These are phyloP conservation scores for Bugula neritina DNA, from an alignment of 2,888 invertebrate genomes.

Conservation along the genomic window DNA sequence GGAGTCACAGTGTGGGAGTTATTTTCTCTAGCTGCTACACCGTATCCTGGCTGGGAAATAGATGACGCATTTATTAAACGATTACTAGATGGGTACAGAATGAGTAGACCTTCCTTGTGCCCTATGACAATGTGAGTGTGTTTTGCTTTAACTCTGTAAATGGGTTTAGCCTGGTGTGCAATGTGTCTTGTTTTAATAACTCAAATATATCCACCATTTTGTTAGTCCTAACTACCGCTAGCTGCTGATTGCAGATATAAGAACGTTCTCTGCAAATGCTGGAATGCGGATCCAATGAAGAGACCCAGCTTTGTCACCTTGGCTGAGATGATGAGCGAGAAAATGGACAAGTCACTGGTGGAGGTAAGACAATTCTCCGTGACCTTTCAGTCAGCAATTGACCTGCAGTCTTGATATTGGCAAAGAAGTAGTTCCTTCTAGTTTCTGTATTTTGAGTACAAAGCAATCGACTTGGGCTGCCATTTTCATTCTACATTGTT, in stretches of 20 bases:
- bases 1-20: conserved; percentile 49
- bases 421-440: too few relatives aligned
- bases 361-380: neutral
- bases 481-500: too few relatives aligned
- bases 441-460: too few relatives aligned
- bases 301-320: neutral
- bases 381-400: too few relatives aligned
- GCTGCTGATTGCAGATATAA: too few relatives aligned
- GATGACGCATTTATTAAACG: conserved; percentile 48
- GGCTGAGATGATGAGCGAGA: neutral
- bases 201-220: too few relatives aligned
- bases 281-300: neutral
- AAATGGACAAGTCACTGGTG: neutral
- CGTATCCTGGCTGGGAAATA: conserved; percentile 49
- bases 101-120: conserved; percentile 45
- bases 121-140: conserved; percentile 50
- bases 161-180: too few relatives aligned
- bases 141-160: too few relatives aligned
- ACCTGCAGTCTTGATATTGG: too few relatives aligned
- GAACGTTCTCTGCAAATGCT: neutral
- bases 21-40: conserved; percentile 45
- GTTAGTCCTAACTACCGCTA: too few relatives aligned
- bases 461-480: too few relatives aligned
- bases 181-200: too few relatives aligned
- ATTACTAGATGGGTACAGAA: conserved; percentile 46